Evolutionary conservation across 2,888 invertebrate genomes (phyloP).

Genomic region (Mayetiola destructor): DNA sequence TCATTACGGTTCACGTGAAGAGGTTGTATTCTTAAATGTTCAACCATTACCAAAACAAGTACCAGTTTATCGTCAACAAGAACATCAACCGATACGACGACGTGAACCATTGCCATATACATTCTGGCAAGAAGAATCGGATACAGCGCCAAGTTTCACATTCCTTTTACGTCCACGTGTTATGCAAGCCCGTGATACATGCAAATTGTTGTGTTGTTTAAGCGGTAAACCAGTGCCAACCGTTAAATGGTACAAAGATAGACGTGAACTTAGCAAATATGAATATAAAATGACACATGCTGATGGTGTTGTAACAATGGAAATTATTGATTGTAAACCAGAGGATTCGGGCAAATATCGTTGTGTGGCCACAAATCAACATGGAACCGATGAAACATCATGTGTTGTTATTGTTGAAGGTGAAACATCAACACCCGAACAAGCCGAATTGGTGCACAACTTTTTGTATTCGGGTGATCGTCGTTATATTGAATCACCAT

Average conservation of each 20-base stretch:
- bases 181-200: constrained; percentile 90
- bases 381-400: constrained; percentile 89
- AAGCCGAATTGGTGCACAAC: constrained; percentile 71
- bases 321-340: constrained; percentile 86
- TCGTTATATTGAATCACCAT: constrained; percentile 69
- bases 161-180: constrained; percentile 97
- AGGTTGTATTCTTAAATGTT: constrained; percentile 91
- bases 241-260: constrained; percentile 87
- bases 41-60: constrained; percentile 47
- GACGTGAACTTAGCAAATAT: constrained; percentile 74
- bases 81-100: constrained; percentile 55
- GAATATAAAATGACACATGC: constrained; percentile 83
- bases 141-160: constrained; percentile 90
- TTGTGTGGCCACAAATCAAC: constrained; percentile 83
- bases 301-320: constrained; percentile 93
- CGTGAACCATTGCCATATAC: constrained; percentile 56
- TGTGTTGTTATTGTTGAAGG: constrained; percentile 94
- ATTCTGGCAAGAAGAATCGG: constrained; percentile 85
- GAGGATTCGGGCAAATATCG: constrained; percentile 94
- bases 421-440: constrained; percentile 64
- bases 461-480: constrained; percentile 78
- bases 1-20: constrained; percentile 89
- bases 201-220: constrained; percentile 94
- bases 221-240: constrained; percentile 89
- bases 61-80: constrained; percentile 44